Conservation (phyloP, 2,888 invertebrate species). For the Pristionchus japonicus region DNA sequence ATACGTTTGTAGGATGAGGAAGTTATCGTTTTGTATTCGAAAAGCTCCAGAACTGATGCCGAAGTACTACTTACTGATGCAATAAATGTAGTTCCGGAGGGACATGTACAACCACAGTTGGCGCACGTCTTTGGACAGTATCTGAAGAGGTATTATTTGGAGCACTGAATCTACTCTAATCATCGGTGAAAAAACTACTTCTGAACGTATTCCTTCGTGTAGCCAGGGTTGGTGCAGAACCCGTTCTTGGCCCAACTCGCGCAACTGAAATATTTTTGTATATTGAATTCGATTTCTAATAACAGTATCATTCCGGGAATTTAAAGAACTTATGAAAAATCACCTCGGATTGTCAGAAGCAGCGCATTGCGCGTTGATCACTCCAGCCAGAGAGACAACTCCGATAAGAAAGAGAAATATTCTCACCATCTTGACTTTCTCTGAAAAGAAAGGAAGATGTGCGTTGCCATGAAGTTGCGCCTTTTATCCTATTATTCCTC, state of each 20-base stretch:
- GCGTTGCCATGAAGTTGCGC: background rate
- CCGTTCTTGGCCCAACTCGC: slow-evolving; percentile 7
- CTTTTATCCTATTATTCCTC: background rate
- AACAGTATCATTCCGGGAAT: background rate
- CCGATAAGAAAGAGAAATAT: background rate
- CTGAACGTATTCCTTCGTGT: background rate
- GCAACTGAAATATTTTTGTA: no score
- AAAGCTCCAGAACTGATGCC: no score
- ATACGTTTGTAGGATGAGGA: background rate
- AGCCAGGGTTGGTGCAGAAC: background rate
- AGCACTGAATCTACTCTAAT: background rate
- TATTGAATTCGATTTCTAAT: background rate
- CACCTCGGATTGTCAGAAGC: background rate
- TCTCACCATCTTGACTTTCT: background rate
- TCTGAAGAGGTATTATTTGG: background rate
- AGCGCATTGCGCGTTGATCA: background rate
- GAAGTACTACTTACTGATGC: background rate
- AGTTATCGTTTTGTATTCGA: background rate
- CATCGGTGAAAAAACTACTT: background rate
- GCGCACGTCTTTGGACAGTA: background rate
- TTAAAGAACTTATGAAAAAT: background rate
- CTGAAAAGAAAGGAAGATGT: background rate
- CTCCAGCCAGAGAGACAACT: background rate
- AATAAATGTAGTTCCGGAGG: background rate
- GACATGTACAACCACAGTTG: background rate